Evolutionary conservation across 2,113 vertebrate genomes (phyloP).

Genomic region (Paraplagusia blochii): DNA sequence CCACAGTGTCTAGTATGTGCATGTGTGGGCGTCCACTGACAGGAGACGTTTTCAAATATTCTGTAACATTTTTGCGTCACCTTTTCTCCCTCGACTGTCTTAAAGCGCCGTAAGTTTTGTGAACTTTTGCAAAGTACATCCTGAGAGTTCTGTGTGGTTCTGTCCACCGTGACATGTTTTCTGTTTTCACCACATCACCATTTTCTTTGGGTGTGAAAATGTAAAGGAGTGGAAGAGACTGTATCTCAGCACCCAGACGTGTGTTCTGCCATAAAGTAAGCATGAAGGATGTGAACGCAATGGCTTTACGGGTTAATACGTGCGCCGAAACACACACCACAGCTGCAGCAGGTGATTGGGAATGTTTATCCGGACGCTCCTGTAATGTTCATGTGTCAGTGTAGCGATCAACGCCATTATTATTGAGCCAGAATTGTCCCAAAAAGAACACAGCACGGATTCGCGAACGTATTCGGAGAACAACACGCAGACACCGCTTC

Average conservation of each 20-base stretch:
- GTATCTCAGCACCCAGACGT: conserved; percentile 9
- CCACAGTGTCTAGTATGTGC: not conserved
- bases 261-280: conserved; percentile 24
- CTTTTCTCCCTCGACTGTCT: conserved; percentile 8
- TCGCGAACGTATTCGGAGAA: too few relatives aligned
- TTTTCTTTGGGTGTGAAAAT: conserved; percentile 29
- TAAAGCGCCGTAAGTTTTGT: too few relatives aligned
- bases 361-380: too few relatives aligned
- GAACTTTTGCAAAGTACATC: conserved; percentile 2
- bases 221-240: conserved; percentile 13
- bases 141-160: conserved; percentile 16
- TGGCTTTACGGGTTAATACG: conserved; percentile 13
- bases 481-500: too few relatives aligned
- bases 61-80: conserved; percentile 7
- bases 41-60: conserved; percentile 1
- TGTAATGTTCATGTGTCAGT: conserved; percentile 20
- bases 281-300: not conserved
- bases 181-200: conserved; percentile 32
- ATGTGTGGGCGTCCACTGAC: not conserved
- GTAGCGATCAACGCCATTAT: conserved; percentile 9
- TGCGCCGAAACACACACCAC: not conserved
- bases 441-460: too few relatives aligned
- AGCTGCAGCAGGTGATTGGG: too few relatives aligned
- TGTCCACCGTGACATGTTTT: conserved; percentile 45
- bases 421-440: too few relatives aligned